phyloP scores from a whole-genome alignment of 2,797 vertebrate species.

The Lithobates pipiens region DNA sequence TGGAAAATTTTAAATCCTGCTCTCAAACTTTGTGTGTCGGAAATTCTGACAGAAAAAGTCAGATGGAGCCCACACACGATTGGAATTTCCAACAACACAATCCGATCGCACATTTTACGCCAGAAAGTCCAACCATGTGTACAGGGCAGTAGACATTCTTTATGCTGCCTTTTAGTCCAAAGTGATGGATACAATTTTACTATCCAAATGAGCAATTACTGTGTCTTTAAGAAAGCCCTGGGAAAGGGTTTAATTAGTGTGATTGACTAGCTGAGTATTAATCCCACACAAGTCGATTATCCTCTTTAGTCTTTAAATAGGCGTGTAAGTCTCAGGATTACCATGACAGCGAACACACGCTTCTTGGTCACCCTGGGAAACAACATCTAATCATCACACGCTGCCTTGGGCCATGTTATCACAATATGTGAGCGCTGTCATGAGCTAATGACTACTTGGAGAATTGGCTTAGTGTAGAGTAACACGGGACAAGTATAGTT shows the following conservation, averaged over 20 bases:
- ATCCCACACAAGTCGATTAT: conserved; percentile 50
- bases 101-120: too few relatives aligned
- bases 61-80: too few relatives aligned
- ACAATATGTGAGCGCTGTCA: not conserved
- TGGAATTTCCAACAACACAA: too few relatives aligned
- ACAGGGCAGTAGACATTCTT: too few relatives aligned
- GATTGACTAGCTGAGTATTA: conserved; percentile 37
- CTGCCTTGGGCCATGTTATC: not conserved
- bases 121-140: too few relatives aligned
- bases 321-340: conserved; percentile 46
- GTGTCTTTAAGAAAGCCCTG: conserved; percentile 33
- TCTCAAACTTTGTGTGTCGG: too few relatives aligned
- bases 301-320: conserved; percentile 61
- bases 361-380: conserved; percentile 3
- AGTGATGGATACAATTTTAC: not conserved
- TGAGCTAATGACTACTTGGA: not conserved
- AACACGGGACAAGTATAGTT: too few relatives aligned
- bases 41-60: too few relatives aligned
- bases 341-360: conserved; percentile 1
- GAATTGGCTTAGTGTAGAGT: too few relatives aligned
- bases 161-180: too few relatives aligned
- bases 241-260: conserved; percentile 33
- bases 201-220: not conserved
- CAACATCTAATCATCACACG: not conserved
- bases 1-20: too few relatives aligned